A percentile compares a stretch with the other conserved stretches of the same genome.
Conservation (phyloP, 1,140 invertebrate species). For the Drosophila ananassae region DNA sequence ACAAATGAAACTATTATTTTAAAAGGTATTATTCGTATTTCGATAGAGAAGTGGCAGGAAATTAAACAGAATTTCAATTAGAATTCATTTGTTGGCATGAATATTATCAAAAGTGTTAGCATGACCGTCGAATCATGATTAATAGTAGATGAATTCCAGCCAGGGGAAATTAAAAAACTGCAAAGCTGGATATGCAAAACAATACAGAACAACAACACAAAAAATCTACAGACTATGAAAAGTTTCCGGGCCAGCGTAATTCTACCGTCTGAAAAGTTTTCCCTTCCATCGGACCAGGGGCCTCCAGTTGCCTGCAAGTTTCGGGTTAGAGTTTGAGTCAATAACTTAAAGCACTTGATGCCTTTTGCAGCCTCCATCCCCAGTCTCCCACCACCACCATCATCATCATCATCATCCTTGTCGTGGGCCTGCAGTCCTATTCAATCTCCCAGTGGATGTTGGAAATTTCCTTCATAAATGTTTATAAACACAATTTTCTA, state of each 20-base stretch:
- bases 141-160: background rate
- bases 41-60: no score
- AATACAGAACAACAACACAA: constrained; percentile 18
- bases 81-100: no score
- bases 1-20: constrained; percentile 1
- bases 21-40: background rate
- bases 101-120: no score
- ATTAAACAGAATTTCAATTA: background rate
- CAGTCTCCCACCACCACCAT: no score
- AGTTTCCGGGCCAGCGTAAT: constrained; percentile 63
- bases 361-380: constrained; percentile 8
- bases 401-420: constrained; percentile 13
- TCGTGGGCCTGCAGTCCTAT: constrained; percentile 13
- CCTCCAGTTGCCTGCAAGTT: constrained; percentile 34
- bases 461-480: constrained; percentile 74
- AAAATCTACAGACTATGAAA: constrained; percentile 38
- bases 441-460: constrained; percentile 17
- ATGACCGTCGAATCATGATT: background rate
- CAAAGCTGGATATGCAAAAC: background rate
- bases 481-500: constrained; percentile 78
- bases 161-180: background rate
- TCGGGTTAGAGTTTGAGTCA: constrained; percentile 54
- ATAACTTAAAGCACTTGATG: constrained; percentile 71
- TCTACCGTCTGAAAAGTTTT: constrained; percentile 67
- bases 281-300: constrained; percentile 11